Percentiles rank a stretch among this genome's conserved stretches.
phyloP scores from a whole-genome alignment of 2,797 vertebrate species.

The Distichodus sexfasciatus region DNA sequence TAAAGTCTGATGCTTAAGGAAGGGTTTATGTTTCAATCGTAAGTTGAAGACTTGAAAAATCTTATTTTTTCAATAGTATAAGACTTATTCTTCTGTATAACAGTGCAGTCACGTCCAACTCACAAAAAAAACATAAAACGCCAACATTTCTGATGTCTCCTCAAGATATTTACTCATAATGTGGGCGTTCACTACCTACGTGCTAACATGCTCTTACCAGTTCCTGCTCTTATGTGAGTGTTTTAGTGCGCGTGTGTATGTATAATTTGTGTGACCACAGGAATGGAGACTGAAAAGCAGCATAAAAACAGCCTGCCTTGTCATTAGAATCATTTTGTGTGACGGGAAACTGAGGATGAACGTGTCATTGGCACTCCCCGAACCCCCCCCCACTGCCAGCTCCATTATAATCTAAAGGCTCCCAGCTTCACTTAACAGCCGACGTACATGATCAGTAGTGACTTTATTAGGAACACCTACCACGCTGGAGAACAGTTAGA shows the following conservation, averaged over 20 bases:
- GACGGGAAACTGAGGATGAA: slow-evolving; percentile 1
- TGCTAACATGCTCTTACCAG: background rate
- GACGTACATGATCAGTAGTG: background rate
- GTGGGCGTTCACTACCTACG: slow-evolving; percentile 1
- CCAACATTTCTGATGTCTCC: background rate
- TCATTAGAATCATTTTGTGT: slow-evolving; percentile 3
- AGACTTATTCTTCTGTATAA: too few species aligned
- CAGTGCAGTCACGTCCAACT: too few species aligned
- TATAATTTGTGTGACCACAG: slow-evolving; percentile 13
- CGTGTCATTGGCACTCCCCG: background rate
- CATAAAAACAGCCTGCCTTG: background rate
- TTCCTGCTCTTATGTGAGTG: background rate
- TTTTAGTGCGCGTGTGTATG: background rate
- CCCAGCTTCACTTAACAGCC: background rate
- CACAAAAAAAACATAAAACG: too few species aligned
- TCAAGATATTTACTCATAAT: slow-evolving; percentile 9
- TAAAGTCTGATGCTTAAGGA: too few species aligned
- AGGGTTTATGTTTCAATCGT: too few species aligned
- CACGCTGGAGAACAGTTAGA: too few species aligned
- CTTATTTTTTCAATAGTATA: too few species aligned
- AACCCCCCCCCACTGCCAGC: background rate
- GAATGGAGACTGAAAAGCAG: background rate
- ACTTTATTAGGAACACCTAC: too few species aligned
- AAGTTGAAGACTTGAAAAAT: too few species aligned
- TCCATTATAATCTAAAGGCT: background rate